A percentile compares a stretch with the other conserved stretches of the same genome.
These are phyloP conservation scores for Elgaria multicarinata DNA, from an alignment of 2,113 vertebrate genomes.

Conservation along the genomic window DNA sequence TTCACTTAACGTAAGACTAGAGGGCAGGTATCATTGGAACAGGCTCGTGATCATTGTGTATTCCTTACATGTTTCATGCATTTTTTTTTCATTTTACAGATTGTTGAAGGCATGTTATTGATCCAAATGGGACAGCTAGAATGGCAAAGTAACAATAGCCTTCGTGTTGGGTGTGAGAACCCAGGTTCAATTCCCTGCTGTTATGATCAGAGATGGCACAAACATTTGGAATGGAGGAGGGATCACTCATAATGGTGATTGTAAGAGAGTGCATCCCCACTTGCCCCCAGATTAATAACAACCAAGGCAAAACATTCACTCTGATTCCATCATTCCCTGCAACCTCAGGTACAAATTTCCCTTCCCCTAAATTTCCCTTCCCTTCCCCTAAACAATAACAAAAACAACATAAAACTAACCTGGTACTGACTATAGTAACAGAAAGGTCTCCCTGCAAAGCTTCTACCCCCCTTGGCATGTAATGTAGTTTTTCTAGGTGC, in stretches of 20 bases:
- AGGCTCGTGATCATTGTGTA: rapidly evolving
- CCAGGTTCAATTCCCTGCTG: not conserved
- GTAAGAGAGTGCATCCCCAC: not conserved
- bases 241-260: not conserved
- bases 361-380: no score
- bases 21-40: not conserved
- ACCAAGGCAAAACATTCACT: no score
- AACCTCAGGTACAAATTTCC: no score
- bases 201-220: not conserved
- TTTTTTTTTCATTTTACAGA: not conserved
- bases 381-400: no score
- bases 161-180: not conserved
- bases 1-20: not conserved
- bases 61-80: not conserved
- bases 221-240: not conserved
- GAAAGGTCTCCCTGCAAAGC: no score
- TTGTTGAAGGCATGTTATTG: not conserved
- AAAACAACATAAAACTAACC: no score
- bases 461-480: no score
- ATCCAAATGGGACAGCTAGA: not conserved
- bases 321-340: not conserved
- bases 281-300: not conserved
- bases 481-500: no score
- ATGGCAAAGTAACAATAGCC: not conserved
- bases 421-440: no score